Percentiles rank a stretch among this genome's conserved stretches.
Evolutionary conservation across 2,888 invertebrate species (phyloP).

Genomic region (Drosophila quinaria): DNA sequence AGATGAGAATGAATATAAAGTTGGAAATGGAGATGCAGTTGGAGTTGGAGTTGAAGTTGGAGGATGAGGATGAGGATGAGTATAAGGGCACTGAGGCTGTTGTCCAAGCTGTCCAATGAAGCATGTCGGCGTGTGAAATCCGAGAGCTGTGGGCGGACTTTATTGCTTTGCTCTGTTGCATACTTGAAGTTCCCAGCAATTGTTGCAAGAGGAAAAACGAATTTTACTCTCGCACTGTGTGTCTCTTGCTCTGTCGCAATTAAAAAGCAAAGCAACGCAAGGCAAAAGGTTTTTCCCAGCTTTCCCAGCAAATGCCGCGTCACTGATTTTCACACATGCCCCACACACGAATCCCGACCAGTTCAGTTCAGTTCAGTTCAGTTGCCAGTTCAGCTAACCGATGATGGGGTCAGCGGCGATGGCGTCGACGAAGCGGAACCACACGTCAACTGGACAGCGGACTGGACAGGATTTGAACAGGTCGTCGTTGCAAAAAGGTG

Average conservation of each 20-base stretch:
- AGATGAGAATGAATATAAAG: conserved; percentile 15
- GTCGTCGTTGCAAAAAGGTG: conserved; percentile 36
- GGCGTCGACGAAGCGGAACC: conserved; percentile 68
- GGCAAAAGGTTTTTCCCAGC: conserved; percentile 61
- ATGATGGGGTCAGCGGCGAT: conserved; percentile 53
- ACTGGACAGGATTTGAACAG: conserved; percentile 39
- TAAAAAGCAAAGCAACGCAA: conserved; percentile 60
- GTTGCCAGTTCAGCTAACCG: conserved; percentile 2
- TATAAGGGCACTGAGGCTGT: conserved; percentile 13
- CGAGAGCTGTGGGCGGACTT: conserved; percentile 27
- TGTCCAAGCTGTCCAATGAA: conserved; percentile 64
- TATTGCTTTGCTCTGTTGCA: conserved; percentile 17
- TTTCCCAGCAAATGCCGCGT: conserved; percentile 76
- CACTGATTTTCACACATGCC: conserved; percentile 75
- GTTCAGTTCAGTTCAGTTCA: neutral
- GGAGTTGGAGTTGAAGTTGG: neutral
- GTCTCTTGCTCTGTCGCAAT: conserved; percentile 66
- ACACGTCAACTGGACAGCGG: conserved; percentile 76
- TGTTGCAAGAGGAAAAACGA: conserved; percentile 61
- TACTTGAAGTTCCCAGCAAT: conserved; percentile 62
- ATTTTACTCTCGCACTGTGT: conserved; percentile 46
- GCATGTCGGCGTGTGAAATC: conserved; percentile 77
- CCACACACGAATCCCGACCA: neutral
- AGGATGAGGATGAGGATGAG: neutral
- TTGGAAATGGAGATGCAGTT: conserved; percentile 3